Evolutionary conservation across 2,113 vertebrate genomes (phyloP), one percentile per base, ranked within the genome.

Genomic region (Paraplagusia blochii): DNA sequence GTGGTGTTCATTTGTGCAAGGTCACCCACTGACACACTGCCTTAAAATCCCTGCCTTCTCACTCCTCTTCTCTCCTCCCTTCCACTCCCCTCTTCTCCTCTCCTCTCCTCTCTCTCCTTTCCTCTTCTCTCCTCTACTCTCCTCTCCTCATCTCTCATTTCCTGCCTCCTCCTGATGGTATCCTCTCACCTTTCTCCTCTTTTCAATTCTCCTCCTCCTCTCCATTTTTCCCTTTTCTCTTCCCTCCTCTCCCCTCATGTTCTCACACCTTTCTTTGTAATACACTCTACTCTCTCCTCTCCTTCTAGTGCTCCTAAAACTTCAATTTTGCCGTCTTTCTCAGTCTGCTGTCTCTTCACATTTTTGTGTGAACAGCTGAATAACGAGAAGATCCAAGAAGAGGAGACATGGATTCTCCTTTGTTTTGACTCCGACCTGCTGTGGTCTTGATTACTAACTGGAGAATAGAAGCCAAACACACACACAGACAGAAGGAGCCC

Each of bases 1-100:
- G 22, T 13, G 16, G 12, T 58, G 66, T 73, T 74, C 44, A 72
- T 81, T 76, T 69, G 69, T 6, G 0, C 69, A 80, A 87, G 80
- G 85, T 79, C 72, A 83, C 76, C 76, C 50, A 81, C 70, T 84
- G 55, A 85, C 78, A 81, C 75, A 64, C 67, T 79, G 79, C 74
- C 79, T 83, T 65, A 63, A 70, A 77, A 73, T 69, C 22, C 2
- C 50, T 53, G 40, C 44, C 44, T 69, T 55, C 35, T 38, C 44
- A 54, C 48, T 44, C 11, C 51, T 40, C n/a, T n/a, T n/a, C n/a
- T n/a, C n/a, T n/a, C n/a, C n/a, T n/a, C n/a, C n/a, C n/a, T n/a
- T n/a, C n/a, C n/a, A n/a, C n/a, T n/a, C n/a, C n/a, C 9, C 15
- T 22, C 22, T 16, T 9, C 6, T 15, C 44, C 11, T 7, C 9